A percentile compares a stretch with the other conserved stretches of the same genome.
Evolutionary conservation across 1,140 invertebrate genomes (phyloP).

Genomic region (Pseudomyrmex sp.): DNA sequence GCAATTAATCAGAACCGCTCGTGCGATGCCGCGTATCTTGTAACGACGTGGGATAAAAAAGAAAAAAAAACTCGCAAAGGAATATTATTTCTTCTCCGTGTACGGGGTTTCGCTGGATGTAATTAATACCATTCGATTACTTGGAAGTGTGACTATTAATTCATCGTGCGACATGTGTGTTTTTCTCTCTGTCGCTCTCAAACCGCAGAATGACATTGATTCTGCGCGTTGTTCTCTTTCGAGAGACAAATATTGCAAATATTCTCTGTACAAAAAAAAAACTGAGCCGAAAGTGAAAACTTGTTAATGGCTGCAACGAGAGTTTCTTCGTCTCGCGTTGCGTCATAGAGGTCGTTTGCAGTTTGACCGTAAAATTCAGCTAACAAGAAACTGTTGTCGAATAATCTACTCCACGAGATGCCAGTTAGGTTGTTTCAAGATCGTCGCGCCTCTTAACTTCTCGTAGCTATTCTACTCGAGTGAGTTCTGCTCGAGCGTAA

Average conservation of each 20-base stretch:
- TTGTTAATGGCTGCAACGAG: slow-evolving; percentile 44
- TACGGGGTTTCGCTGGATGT: too few species aligned
- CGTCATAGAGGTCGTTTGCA: slow-evolving; percentile 22
- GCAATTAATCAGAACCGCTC: neutral
- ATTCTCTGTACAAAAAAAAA: neutral
- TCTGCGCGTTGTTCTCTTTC: neutral
- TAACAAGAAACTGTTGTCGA: slow-evolving; percentile 75
- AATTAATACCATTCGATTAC: neutral
- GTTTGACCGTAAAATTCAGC: slow-evolving; percentile 62
- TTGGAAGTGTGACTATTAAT: neutral
- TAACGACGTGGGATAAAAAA: neutral
- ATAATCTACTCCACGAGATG: slow-evolving; percentile 69
- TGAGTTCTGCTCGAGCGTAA: slow-evolving; percentile 71
- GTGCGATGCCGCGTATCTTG: neutral
- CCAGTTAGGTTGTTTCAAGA: slow-evolving; percentile 63
- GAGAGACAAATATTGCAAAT: neutral
- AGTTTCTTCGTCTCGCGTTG: slow-evolving; percentile 20
- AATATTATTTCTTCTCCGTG: too few species aligned
- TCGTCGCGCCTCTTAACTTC: slow-evolving; percentile 69
- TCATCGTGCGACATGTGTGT: neutral
- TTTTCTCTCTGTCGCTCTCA: neutral
- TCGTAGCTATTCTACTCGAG: slow-evolving; percentile 62
- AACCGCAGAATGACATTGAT: neutral
- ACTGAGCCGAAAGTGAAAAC: slow-evolving; percentile 1
- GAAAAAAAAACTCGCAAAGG: neutral